Evolutionary conservation across 2,113 vertebrate genomes (phyloP), one percentile per base, ranked within the genome.

Genomic region (Anas platyrhynchos): DNA sequence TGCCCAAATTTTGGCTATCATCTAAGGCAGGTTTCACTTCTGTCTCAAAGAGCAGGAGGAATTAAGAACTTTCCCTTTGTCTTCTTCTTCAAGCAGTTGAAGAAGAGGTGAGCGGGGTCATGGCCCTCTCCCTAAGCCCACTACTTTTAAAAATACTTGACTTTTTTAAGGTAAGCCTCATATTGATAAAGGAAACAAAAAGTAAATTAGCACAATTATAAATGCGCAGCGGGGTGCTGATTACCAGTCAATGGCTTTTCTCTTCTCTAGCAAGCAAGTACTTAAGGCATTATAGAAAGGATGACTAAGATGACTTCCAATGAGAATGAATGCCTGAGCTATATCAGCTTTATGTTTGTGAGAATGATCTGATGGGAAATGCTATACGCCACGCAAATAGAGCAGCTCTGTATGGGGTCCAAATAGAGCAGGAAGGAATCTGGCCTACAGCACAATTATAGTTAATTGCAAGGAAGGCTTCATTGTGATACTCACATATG

Each of bases 171-270:
- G 76, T 38, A 87, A 86, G 91, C 29, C 66, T 93, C 29, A 68
- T 89, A 96, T 88, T 91, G 90, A 94, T 89, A 96, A 92, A 96
- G 93, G 69, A 91, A 97, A 96, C 59, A 96, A 96, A 92, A 96
- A 95, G 90, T 76, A 95, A 96, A 96, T 92, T 93, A 89, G 81
- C 38, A 88, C 59, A 92, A 95, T 92, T 89, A 94, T 89, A 94
- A 93, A 91, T 78, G 84, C 91, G 3, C 91, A 3, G 91, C 73
- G 59, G 94, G 94, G 74, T 91, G 93, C 94, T 97, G 96, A 97
- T 97, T 96, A 89, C 87, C 85, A 94, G 91, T 91, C 85, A 93
- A 90, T 46, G 61, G 74, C 29, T 96, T 96, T 80, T 83, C 83
- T 92, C 65, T 91, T 94, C 94, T 91, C 48, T 56, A 94, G 95